Base-by-base conservation (phyloP, 2,888 invertebrate genomes). In the Barypeithes pellucidus region DNA sequence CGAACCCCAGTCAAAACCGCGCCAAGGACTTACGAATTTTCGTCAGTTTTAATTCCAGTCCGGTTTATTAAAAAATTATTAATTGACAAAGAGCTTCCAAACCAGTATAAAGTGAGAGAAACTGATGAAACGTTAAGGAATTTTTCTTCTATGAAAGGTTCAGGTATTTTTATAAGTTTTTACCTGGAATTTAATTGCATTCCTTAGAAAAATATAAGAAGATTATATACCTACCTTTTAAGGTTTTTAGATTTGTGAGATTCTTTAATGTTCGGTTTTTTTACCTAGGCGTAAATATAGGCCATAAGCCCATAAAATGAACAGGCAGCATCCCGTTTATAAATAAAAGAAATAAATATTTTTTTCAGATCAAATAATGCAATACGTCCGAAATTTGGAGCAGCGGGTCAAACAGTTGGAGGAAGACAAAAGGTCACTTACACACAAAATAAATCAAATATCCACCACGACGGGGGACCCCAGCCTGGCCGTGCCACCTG, bases 321-420 rank as follows among this genome's bases (percentile, higher is more conserved):
- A n/a, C 12, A n/a, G 3, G 2, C 24, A 24, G 24, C 24, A 24
- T 5, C 24, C 5, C 5, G 2, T 24, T 24, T 24, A 3, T 24
- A 24, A 24, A 24, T 3, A 3, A 24, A 24, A 5, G 24, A 24
- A 24, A 24, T 24, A 24, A 24, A 24, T 3, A 36, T 36, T 54
- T 29, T 68, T 67, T 69, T 9, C 68, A 90, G 96, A 96, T 86
- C 93, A 96, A 87, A 95, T 96, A 72, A 91, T 96, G 85, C 95
- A 95, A 82, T 98, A 98, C 85, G 96, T 98, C 9, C 90, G 94
- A 78, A 94, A 94, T 78, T 88, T 98, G 80, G 98, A 98, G 86
- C 92, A 93, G 78, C 92, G 95, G 81, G 94, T 98, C 61, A 92
- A 93, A 78, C 92, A 93, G 79, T 85, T 95, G 72, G 95, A 95